A percentile compares a stretch with the other conserved stretches of the same genome.
These are phyloP conservation scores for Panagrolaimus sp. DNA, from an alignment of 1,140 invertebrate species.

Conservation along the genomic window DNA sequence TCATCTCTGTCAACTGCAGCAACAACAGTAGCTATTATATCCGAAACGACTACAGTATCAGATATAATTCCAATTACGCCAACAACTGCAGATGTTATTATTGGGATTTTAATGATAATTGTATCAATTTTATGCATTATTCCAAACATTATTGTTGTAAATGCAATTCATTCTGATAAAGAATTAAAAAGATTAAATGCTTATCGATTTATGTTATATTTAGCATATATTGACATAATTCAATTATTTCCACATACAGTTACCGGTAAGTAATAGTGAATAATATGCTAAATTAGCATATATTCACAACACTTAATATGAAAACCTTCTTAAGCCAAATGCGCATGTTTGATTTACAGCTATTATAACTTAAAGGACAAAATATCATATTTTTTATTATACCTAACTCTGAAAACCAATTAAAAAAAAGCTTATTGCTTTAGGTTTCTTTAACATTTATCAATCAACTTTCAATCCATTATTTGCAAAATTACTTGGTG, in stretches of 20 bases:
- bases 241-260: neutral
- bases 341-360: too few relatives aligned
- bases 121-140: neutral
- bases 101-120: neutral
- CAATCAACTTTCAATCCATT: conserved; percentile 25
- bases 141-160: neutral
- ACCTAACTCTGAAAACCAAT: too few relatives aligned
- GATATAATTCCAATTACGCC: neutral
- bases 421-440: too few relatives aligned
- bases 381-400: too few relatives aligned
- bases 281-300: too few relatives aligned
- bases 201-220: neutral
- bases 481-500: conserved; percentile 36
- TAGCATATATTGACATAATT: neutral
- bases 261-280: neutral
- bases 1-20: too few relatives aligned
- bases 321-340: too few relatives aligned
- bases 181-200: neutral
- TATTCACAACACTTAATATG: too few relatives aligned
- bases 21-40: neutral
- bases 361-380: too few relatives aligned
- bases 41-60: neutral
- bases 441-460: conserved; percentile 39
- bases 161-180: neutral
- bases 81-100: conserved; percentile 1